A percentile compares a stretch with the other conserved stretches of the same genome.
These are phyloP conservation scores for Grallaria varia DNA, from an alignment of 2,113 vertebrate genomes.

Conservation along the genomic window DNA sequence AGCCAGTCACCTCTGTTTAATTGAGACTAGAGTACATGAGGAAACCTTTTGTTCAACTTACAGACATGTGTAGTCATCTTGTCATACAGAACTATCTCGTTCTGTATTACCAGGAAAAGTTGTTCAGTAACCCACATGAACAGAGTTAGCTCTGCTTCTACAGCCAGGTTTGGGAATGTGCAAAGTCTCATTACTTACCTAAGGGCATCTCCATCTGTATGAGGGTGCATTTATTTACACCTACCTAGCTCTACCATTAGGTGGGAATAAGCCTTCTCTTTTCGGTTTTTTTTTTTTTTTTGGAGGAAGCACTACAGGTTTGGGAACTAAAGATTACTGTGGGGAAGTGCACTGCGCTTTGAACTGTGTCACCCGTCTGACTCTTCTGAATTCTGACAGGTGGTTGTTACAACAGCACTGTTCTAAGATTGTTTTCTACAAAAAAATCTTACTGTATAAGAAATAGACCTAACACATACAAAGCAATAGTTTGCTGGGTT, in stretches of 20 bases:
- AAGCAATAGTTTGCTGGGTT: background rate
- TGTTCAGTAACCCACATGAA: background rate
- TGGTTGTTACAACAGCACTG: background rate
- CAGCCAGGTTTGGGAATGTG: background rate
- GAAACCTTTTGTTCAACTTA: background rate
- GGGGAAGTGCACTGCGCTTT: background rate
- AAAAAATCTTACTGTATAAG: background rate
- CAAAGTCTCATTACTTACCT: background rate
- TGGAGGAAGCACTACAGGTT: background rate
- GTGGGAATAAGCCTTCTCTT: background rate
- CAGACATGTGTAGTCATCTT: background rate
- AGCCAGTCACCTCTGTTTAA: background rate
- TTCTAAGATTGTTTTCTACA: background rate
- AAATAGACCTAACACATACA: background rate
- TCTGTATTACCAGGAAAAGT: background rate
- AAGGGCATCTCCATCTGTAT: background rate
- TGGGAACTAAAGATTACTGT: background rate
- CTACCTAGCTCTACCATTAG: fast-evolving
- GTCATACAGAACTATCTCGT: background rate
- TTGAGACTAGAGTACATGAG: background rate
- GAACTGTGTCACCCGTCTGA: background rate
- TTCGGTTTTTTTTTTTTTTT: background rate
- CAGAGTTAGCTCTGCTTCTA: background rate
- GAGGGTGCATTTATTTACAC: background rate
- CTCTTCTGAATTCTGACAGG: background rate